Evolutionary conservation across 2,888 invertebrate genomes (phyloP).

Genomic region (Lypha dubia): DNA sequence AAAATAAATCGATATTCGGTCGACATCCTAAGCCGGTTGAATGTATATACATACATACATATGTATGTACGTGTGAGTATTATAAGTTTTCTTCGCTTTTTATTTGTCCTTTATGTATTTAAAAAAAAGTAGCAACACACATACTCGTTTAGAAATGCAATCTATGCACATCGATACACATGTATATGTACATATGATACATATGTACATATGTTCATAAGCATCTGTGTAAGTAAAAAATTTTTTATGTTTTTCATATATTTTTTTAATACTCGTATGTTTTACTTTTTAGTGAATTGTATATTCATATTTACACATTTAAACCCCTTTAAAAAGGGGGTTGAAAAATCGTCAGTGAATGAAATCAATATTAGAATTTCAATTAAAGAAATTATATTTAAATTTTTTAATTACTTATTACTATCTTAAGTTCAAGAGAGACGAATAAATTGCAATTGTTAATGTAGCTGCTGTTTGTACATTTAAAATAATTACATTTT

Average conservation of each 20-base stretch:
- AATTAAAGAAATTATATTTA: conserved; percentile 7
- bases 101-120: neutral
- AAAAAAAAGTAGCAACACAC: neutral
- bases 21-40: conserved; percentile 30
- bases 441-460: neutral
- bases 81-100: neutral
- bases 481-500: conserved; percentile 62
- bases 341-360: conserved; percentile 46
- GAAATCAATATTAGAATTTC: conserved; percentile 63
- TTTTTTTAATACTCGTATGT: neutral
- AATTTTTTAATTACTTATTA: neutral
- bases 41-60: no score
- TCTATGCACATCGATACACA: no score
- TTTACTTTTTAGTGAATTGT: neutral
- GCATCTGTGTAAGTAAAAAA: neutral
- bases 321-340: conserved; percentile 23
- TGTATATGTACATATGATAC: neutral
- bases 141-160: neutral
- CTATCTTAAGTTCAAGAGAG: neutral
- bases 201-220: neutral
- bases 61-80: no score
- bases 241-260: neutral
- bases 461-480: neutral
- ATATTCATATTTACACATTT: neutral
- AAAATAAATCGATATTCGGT: conserved; percentile 26